Evolutionary conservation across 2,888 invertebrate species (phyloP), one percentile per base, ranked within the genome.

Genomic region (Philopedon plagiatum): DNA sequence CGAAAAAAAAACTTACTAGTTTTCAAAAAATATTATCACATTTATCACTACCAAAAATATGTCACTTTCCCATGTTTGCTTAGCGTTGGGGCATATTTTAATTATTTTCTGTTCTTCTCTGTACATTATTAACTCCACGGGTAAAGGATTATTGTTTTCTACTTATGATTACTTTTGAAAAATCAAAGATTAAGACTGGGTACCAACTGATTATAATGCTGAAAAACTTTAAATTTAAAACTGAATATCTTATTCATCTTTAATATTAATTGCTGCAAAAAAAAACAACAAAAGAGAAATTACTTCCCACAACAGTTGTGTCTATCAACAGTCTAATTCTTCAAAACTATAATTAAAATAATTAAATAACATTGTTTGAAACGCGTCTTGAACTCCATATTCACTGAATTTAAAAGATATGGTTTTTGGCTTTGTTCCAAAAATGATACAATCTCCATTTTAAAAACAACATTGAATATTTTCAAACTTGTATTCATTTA

Each of bases 331-430:
- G 9, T 26, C 44, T 26, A 57, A 26, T 41, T 60, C 44, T 5
- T 60, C 26, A 39, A 39, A 60, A 29, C 41, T 60, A 60, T 60
- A 60, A 60, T 60, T 60, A 60, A 60, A 60, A 44, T 23, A 60
- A 60, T 60, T 60, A 60, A 58, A 11, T 39, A 44, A 60, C 51
- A 60, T 60, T 37, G 60, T 60, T 60, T 60, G 2, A 34, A 60
- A 39, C 15, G 18, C n/a, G 19, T 60, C 41, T 41, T 41, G 60
- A 26, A 60, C 60, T 41, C 60, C 26, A 26, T 60, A 44, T 60
- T 60, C 60, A 41, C 15, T 60, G 41, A 60, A 44, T 41, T 63
- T 51, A 11, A 62, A 63, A 32, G 23, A 19, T 37, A 21, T 4
- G 39, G 57, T 39, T 57, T 15, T 18, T 54, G 51, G 29, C 29